These are phyloP conservation scores for Syrphus vitripennis DNA, from an alignment of 2,888 invertebrate genomes.

Conservation along the genomic window DNA sequence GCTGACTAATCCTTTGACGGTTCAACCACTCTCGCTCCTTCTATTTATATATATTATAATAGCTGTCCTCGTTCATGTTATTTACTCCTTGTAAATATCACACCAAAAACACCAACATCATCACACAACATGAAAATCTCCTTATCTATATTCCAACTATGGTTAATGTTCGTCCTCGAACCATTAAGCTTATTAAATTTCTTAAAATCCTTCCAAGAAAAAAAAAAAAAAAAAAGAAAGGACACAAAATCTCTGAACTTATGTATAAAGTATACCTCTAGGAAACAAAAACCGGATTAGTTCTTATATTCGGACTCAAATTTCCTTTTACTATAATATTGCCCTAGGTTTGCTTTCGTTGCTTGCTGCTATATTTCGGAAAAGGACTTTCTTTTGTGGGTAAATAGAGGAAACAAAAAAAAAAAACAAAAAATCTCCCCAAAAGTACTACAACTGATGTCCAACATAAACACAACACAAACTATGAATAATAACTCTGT, in stretches of 20 bases:
- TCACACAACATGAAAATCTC: not conserved
- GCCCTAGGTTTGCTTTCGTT: not conserved
- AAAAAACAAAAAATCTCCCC: too few species aligned
- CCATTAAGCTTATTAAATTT: conserved; percentile 64
- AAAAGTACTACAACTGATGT: not conserved
- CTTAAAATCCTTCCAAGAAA: conserved; percentile 27
- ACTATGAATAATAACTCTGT: conserved; percentile 63
- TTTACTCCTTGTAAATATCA: conserved; percentile 24
- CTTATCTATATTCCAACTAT: not conserved
- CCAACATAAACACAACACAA: conserved; percentile 2
- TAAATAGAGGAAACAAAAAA: not conserved
- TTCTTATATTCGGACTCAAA: conserved; percentile 36
- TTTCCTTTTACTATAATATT: not conserved
- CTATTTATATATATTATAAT: not conserved
- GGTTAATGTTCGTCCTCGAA: not conserved
- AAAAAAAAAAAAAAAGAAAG: not conserved
- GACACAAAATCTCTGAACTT: not conserved
- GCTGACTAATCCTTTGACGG: conserved; percentile 51
- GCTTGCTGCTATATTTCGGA: not conserved
- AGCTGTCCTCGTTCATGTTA: conserved; percentile 1
- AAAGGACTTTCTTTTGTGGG: not conserved
- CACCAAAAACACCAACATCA: not conserved
- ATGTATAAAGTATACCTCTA: not conserved
- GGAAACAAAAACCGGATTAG: conserved; percentile 37
- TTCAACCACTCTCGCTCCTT: not conserved